Evolutionary conservation across 1,140 invertebrate genomes (phyloP), one percentile per base, ranked within the genome.

Genomic region (Rhopalosiphum maidis): DNA sequence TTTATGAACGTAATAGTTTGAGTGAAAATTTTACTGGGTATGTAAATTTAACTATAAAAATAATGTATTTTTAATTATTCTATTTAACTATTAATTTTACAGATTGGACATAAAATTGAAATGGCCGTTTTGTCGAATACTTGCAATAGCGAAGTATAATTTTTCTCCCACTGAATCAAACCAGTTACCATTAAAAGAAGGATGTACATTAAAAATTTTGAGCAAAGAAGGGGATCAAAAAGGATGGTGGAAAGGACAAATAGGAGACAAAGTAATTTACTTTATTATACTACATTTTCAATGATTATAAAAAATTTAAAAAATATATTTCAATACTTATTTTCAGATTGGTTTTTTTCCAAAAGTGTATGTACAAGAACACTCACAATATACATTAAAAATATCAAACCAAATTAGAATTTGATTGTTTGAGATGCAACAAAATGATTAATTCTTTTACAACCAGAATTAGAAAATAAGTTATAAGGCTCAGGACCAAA

Each of bases 11-110:
- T 89, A 97, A 97, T 93, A 98, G 98, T 95, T 95, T 99, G 89
- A 96, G 97, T 4, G 98, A 99, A 95, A 99, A 98, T 95, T 99
- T 99, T 95, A 97, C 97, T n/a, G 97, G 97, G 97, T 97, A 95
- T 95, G 95, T 95, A 90, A 8, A 90, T 11, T 6, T 90, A 43
- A 90, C 0, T 60, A 25, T 60, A 41, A 25, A 25, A 60, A 60
- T 41, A n/a, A 30, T 25, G 60, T 41, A 60, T 60, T 41, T 43
- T 23, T 30, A 85, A 21, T 48, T 22, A n/a, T 41, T 54, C 4
- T 93, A 48, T 60, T 54, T 41, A 25, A 54, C 9, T 30, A 41
- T 60, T 55, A 8, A 60, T 90, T 90, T 95, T 95, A 9, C 94
- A 97, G 97, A 3, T 95, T 97, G 91, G 97, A 98, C 95, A 97